These are phyloP conservation scores for Torymus tubicola DNA, from an alignment of 2,888 invertebrate species.

Conservation along the genomic window DNA sequence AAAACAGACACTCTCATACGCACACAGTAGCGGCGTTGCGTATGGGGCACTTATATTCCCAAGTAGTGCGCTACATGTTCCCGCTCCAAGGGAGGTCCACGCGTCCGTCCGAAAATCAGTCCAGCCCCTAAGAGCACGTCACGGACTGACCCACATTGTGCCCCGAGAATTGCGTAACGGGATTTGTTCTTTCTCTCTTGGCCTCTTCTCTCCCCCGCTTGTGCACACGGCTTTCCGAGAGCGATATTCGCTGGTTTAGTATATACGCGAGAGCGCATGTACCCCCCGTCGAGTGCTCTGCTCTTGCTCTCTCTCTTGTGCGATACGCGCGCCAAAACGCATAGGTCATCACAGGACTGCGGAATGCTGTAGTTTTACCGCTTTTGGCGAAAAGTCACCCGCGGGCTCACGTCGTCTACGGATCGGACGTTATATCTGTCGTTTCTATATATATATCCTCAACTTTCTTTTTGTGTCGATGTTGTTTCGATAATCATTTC, in stretches of 20 bases:
- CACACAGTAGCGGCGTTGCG: too few species aligned
- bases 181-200: neutral
- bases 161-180: constrained; percentile 24
- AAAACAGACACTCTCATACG: too few species aligned
- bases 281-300: constrained; percentile 9
- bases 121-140: too few species aligned
- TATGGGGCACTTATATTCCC: too few species aligned
- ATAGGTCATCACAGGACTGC: constrained; percentile 18
- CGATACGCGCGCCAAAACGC: neutral
- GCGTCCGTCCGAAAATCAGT: neutral
- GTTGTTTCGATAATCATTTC: too few species aligned
- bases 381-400: constrained; percentile 1
- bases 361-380: too few species aligned
- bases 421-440: too few species aligned
- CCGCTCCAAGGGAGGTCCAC: neutral
- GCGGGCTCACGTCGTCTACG: too few species aligned
- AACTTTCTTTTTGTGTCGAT: too few species aligned
- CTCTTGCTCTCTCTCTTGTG: neutral
- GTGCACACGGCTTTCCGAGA: neutral
- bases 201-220: too few species aligned
- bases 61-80: neutral
- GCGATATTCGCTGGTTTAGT: constrained; percentile 21
- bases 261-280: neutral
- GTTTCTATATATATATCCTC: too few species aligned
- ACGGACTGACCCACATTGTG: constrained; percentile 34